Conservation (phyloP, 1,140 invertebrate species). For the Drosophila sp. region DNA sequence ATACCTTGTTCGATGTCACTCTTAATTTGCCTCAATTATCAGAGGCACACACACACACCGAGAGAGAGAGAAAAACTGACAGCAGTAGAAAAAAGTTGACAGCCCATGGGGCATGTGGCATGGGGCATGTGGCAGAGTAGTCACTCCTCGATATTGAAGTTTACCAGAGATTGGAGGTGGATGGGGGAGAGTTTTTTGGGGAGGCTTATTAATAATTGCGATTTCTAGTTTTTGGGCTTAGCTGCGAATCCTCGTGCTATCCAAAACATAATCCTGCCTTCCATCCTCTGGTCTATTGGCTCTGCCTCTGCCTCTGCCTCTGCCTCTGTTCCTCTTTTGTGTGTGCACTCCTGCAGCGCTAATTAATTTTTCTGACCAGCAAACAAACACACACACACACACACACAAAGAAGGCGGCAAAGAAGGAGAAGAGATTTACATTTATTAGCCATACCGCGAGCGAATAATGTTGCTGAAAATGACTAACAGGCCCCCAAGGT, state of each 20-base stretch:
- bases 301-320: constrained; percentile 22
- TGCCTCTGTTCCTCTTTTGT: not conserved
- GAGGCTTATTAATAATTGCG: constrained; percentile 72
- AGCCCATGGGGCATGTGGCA: not conserved
- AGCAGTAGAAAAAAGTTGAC: constrained; percentile 26
- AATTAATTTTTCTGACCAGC: constrained; percentile 79
- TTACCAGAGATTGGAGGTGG: not conserved
- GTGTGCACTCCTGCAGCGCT: constrained; percentile 75
- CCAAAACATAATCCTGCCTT: constrained; percentile 1
- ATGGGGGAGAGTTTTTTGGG: not conserved
- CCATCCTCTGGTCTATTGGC: constrained; percentile 22
- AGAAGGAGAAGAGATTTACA: constrained; percentile 62
- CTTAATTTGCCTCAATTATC: constrained; percentile 77
- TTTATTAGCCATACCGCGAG: constrained; percentile 67
- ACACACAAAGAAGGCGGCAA: constrained; percentile 4
- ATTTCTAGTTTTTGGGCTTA: constrained; percentile 66
- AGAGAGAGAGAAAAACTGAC: constrained; percentile 13
- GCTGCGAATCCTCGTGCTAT: constrained; percentile 14
- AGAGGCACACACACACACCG: constrained; percentile 11
- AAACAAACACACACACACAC: constrained; percentile 42
- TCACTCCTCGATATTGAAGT: not conserved
- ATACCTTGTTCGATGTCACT: constrained; percentile 72
- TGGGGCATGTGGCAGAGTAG: not conserved
- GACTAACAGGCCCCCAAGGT: constrained; percentile 58
- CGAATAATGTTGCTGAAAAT: constrained; percentile 44